Conservation (phyloP, 30 jellyfish, hydroid and myxozoan genomes). For the Nemopilema nomurai region DNA sequence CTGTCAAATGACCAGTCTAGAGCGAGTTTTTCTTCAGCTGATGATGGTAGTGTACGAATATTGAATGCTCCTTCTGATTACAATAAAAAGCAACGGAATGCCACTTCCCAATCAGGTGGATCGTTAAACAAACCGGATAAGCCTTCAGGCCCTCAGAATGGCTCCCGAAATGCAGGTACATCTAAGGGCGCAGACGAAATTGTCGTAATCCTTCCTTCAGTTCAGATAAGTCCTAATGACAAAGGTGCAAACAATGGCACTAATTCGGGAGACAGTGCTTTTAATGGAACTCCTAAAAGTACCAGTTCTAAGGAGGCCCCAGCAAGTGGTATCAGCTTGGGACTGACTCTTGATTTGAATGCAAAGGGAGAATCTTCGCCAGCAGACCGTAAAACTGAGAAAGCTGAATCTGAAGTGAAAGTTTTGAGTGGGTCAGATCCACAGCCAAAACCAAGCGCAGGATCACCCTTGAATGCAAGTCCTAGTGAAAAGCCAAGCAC, state of each 20-base stretch:
- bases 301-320: background rate
- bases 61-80: constrained; percentile 36
- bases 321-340: background rate
- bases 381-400: background rate
- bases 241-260: background rate
- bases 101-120: background rate
- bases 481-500: no score
- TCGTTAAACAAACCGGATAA: constrained; percentile 9
- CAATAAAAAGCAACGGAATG: background rate
- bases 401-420: constrained; percentile 28
- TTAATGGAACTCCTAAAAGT: background rate
- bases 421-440: no score
- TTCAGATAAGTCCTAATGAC: background rate
- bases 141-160: background rate
- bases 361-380: background rate
- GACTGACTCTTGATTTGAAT: background rate
- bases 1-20: constrained; percentile 5
- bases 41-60: constrained; percentile 20
- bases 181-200: background rate
- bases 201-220: background rate
- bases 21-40: background rate
- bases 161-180: background rate
- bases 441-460: no score
- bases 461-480: no score
- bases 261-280: background rate